These are phyloP conservation scores for Danaus chrysippus DNA, from an alignment of 2,888 invertebrate species.

Conservation along the genomic window DNA sequence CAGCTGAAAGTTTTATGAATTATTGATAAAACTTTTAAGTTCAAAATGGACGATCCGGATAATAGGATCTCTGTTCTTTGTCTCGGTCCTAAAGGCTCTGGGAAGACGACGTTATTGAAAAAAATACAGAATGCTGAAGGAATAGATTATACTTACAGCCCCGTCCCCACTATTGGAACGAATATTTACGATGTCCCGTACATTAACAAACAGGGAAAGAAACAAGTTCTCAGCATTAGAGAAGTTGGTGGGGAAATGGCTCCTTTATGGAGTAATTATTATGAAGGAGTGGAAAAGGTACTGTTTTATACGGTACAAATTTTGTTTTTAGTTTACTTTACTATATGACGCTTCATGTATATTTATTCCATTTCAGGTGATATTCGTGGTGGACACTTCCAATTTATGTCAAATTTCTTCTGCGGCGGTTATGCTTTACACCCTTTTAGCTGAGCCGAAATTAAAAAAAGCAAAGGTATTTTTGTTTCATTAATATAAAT, in stretches of 20 bases:
- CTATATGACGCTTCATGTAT: not conserved
- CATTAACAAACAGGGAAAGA: constrained; percentile 69
- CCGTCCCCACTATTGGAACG: constrained; percentile 89
- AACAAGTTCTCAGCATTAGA: constrained; percentile 78
- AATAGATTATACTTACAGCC: constrained; percentile 87
- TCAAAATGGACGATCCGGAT: constrained; percentile 63
- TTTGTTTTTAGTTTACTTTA: not conserved
- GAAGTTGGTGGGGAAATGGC: constrained; percentile 92
- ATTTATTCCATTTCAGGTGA: constrained; percentile 62
- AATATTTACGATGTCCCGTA: constrained; percentile 84
- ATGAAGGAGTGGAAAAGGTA: constrained; percentile 80
- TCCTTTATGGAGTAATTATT: constrained; percentile 89
- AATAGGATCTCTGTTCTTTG: constrained; percentile 79
- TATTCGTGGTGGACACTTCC: constrained; percentile 90
- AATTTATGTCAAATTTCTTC: constrained; percentile 92
- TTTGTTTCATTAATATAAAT: not conserved
- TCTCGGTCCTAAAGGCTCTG: constrained; percentile 88
- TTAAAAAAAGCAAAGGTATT: constrained; percentile 82
- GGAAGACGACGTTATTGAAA: constrained; percentile 88
- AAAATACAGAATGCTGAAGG: constrained; percentile 83
- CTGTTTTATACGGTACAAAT: constrained; percentile 16
- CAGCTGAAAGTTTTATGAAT: not conserved
- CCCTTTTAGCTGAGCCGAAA: constrained; percentile 85
- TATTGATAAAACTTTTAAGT: constrained; percentile 25
- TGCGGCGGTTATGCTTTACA: constrained; percentile 88